Evolutionary conservation across 2,797 vertebrate species (phyloP), one percentile per base, ranked within the genome.

Genomic region (Takifugu ocellatus): DNA sequence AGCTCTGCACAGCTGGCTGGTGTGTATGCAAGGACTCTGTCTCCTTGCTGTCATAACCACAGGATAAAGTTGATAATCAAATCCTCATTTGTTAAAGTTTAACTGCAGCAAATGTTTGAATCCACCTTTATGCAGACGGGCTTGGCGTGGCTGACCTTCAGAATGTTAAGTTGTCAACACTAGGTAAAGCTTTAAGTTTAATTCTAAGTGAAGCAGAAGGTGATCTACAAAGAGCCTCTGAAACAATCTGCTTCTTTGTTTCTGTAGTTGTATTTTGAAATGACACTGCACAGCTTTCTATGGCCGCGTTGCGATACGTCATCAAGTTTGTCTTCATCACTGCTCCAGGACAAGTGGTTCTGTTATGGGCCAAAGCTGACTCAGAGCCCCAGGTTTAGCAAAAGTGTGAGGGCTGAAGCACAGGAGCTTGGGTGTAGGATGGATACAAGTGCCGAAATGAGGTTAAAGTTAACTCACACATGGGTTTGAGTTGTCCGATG

Each of bases 401-500:
- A 44, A 72, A 61, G 52, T 21, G 42, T 49, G 49, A 59, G 51
- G 51, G 46, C 44, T 72, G 69, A 71, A 74, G 71, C 54, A 63
- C 45, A 42, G 69, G 66, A 59, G 61, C 29, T 17, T 24, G 26
- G 59, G 59, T 49, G 76, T 49, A 44, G 51, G 68, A 67, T 55
- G 31, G 25, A 55, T 25, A 31, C 2, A 54, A 57, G 59, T 5
- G 49, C 46, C 57, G 36, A 54, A 46, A 46, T 64, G 55, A 56
- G 10, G 15, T 60, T 54, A 50, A 59, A 44, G 45, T 51, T 14
- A 61, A 86, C 96, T 98, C 89, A 98, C 96, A 98, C 96, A 98
- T 98, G 5, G 96, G 96, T 54, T 98, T 98, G 57, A 98, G 95
- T 86, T 98, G 96, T 72, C 96, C 95, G 21, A 98, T 96, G 59